Base-by-base conservation (phyloP, 1,140 invertebrate species). In the Drosophila auraria region DNA sequence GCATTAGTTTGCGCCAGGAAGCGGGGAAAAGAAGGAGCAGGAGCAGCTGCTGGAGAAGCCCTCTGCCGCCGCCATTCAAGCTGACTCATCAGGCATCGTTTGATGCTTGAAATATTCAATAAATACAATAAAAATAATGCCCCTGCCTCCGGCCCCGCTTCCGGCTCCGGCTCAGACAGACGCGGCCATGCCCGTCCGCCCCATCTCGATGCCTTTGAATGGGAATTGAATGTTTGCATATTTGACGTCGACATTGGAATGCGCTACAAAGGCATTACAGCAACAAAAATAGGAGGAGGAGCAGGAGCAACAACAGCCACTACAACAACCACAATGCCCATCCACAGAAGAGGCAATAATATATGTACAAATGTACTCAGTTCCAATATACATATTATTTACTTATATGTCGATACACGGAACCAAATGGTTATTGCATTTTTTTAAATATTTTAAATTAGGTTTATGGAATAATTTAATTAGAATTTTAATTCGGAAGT, bases 71-170 rank as follows among this genome's bases (percentile, higher is more conserved):
- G 54, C 25, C 45, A 42, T 62, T 78, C 44, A 47, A 44, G 83
- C 83, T 80, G 83, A 83, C 68, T 83, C 83, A 87, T 87, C 80
- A 63, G 80, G 38, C 63, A 69, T 50, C 82, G 56, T 86, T 84
- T 86, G 82, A 86, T 86, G 82, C 72, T 73, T 44, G 68, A 87
- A 87, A 87, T 87, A 87, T 83, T 87, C 83, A 89, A 87, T 87
- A 87, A 87, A 80, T 83, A 87, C 83, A 87, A 87, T 87, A 87
- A 80, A 87, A 83, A 87, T 57, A 57, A 57, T 40, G 36, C 54
- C 14, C 20, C 44, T 7, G 7, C 15, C 15, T 81, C 68, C 80
- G 79, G 54, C 63, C 66, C 42, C 27, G 12, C 51, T 44, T 47
- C 23, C 40, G 33, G 9, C 33, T 36, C 42, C 33, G 25, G 53